phyloP scores from a whole-genome alignment of 2,797 vertebrate species.

The Potorous gilbertii region DNA sequence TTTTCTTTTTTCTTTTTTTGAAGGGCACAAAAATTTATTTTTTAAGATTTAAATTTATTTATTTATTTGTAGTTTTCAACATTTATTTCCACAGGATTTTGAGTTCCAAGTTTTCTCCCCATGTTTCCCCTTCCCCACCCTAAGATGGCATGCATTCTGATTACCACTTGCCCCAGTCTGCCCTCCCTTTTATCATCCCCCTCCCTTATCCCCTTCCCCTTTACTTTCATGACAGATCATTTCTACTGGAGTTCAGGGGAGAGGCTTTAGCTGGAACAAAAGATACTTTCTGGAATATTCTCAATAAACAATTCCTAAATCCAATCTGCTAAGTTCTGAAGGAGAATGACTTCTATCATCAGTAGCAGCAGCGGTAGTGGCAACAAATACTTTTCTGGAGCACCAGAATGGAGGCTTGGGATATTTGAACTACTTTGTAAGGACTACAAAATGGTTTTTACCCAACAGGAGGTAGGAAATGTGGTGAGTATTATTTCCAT shows the following conservation, averaged over 20 bases:
- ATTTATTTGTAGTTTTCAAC: too few species aligned
- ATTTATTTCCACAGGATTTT: too few species aligned
- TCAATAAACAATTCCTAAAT: neutral
- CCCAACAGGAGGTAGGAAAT: neutral
- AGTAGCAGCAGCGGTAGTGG: neutral
- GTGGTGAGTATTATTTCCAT: neutral
- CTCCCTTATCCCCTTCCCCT: too few species aligned
- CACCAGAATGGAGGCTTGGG: neutral
- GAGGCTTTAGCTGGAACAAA: neutral
- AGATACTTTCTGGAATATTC: neutral
- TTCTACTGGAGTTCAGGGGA: neutral
- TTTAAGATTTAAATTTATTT: too few species aligned
- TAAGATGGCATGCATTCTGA: too few species aligned
- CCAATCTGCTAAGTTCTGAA: neutral
- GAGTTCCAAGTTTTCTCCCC: too few species aligned
- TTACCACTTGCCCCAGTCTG: too few species aligned
- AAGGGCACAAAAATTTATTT: too few species aligned
- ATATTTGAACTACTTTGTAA: neutral
- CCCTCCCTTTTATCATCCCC: too few species aligned
- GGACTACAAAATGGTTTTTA: neutral
- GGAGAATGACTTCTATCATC: neutral
- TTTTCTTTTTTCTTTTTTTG: too few species aligned
- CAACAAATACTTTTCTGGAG: neutral
- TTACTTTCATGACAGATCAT: neutral
- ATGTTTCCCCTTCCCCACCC: too few species aligned